A percentile compares a stretch with the other conserved stretches of the same genome.
Evolutionary conservation across 2,888 invertebrate genomes (phyloP).

Genomic region (Aspidiotus rigidus): DNA sequence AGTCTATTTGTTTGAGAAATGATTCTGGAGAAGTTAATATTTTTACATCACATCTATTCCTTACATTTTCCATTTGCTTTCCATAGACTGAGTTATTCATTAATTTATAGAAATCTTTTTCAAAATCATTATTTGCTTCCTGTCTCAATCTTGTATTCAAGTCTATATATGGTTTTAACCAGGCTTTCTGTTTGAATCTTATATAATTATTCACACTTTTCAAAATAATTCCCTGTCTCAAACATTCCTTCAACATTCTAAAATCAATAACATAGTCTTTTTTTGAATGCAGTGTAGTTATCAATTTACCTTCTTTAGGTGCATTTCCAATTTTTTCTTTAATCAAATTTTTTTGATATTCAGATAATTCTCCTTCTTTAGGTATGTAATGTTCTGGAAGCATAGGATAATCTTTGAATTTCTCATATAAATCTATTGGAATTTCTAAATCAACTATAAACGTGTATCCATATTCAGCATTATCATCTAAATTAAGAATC

Average conservation of each 20-base stretch:
- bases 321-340: conserved; percentile 2
- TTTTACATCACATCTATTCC: conserved; percentile 14
- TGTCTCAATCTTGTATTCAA: conserved; percentile 12
- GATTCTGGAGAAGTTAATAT: conserved; percentile 16
- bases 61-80: conserved; percentile 10
- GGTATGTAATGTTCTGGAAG: conserved; percentile 13
- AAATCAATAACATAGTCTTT: conserved; percentile 4
- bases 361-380: conserved; percentile 13
- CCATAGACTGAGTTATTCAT: conserved; percentile 9
- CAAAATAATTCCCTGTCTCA: conserved; percentile 6
- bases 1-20: conserved; percentile 10
- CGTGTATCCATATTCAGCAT: conserved; percentile 13
- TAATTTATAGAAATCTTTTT: conserved; percentile 15
- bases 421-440: conserved; percentile 12
- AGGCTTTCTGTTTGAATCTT: conserved; percentile 6
- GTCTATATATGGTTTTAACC: conserved; percentile 15
- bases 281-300: conserved; percentile 4
- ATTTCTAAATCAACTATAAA: conserved; percentile 22
- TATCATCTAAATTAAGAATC: conserved; percentile 19
- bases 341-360: conserved; percentile 9
- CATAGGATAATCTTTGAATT: conserved; percentile 21
- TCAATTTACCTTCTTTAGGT: conserved; percentile 4
- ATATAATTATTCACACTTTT: conserved; percentile 13
- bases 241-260: conserved; percentile 9
- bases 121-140: conserved; percentile 9